Percentiles rank a stretch among this genome's conserved stretches.
Evolutionary conservation across 2,888 invertebrate species (phyloP).

Genomic region (Monochamus alternatus): DNA sequence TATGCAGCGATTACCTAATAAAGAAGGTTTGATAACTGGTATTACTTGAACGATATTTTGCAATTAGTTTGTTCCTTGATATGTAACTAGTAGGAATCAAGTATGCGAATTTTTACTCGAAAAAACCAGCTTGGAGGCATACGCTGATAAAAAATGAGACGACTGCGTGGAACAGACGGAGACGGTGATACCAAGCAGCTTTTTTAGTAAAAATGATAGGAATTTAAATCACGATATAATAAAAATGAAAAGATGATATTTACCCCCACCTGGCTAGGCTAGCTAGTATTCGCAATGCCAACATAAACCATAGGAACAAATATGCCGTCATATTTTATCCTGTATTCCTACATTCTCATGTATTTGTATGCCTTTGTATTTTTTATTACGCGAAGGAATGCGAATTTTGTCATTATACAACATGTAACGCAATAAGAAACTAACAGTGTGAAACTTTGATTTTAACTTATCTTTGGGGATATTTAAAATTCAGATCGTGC

Average conservation of each 20-base stretch:
- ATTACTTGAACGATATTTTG: constrained; percentile 18
- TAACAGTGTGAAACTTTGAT: not conserved
- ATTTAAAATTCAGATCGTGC: not conserved
- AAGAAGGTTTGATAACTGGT: constrained; percentile 7
- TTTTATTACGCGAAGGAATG: not conserved
- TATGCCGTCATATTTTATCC: constrained; percentile 14
- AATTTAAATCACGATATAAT: constrained; percentile 40
- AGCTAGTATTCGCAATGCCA: constrained; percentile 4
- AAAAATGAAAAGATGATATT: constrained; percentile 41
- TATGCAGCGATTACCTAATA: not conserved
- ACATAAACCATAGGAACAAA: constrained; percentile 10
- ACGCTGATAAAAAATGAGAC: constrained; percentile 28
- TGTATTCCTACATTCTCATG: not conserved
- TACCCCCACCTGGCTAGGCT: constrained; percentile 20
- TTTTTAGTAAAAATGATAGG: constrained; percentile 37
- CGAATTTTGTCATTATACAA: not conserved
- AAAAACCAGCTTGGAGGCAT: constrained; percentile 35
- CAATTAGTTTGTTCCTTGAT: constrained; percentile 24
- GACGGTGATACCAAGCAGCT: constrained; percentile 27
- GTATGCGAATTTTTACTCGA: constrained; percentile 38
- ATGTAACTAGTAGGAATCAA: constrained; percentile 24
- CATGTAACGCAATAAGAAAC: not conserved
- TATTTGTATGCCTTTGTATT: constrained; percentile 1
- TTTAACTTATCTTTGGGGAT: constrained; percentile 9
- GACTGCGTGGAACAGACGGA: constrained; percentile 25